Evolutionary conservation across 2,797 vertebrate species (phyloP).

Genomic region (Molossus molossus): DNA sequence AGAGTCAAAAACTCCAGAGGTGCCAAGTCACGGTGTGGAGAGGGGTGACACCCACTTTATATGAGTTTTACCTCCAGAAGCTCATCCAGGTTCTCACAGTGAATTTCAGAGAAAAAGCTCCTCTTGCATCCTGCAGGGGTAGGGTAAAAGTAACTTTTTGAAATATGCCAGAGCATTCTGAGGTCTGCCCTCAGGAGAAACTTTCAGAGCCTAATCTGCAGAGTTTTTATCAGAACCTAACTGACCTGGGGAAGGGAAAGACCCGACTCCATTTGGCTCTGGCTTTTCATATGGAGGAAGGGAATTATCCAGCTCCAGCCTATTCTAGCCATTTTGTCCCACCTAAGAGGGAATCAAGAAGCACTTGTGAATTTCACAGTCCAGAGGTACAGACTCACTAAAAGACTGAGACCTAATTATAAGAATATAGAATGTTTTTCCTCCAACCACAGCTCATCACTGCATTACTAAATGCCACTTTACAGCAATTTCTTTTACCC

Average conservation of each 20-base stretch:
- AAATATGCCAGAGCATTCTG: not conserved
- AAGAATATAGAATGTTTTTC: not conserved
- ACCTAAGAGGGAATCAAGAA: not conserved
- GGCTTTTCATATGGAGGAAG: not conserved
- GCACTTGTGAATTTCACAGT: not conserved
- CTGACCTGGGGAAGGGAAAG: not conserved
- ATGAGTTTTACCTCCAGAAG: not conserved
- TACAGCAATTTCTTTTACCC: not conserved
- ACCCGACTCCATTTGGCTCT: not conserved
- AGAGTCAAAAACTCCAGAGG: not conserved
- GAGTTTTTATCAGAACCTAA: not conserved
- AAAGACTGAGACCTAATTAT: not conserved
- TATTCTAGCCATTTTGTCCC: not conserved
- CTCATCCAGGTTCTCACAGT: not conserved
- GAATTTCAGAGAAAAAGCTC: not conserved
- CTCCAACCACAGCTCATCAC: not conserved
- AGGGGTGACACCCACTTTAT: not conserved
- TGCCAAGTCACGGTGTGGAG: not conserved
- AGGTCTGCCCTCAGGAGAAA: not conserved
- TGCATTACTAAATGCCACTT: not conserved
- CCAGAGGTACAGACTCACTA: not conserved
- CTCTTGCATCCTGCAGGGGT: not conserved
- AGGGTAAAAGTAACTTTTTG: not conserved
- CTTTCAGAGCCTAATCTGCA: not conserved
- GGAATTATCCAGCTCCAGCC: not conserved